Evolutionary conservation across 2,113 vertebrate genomes (phyloP), one percentile per base, ranked within the genome.

Genomic region (Pleuronectes platessa): DNA sequence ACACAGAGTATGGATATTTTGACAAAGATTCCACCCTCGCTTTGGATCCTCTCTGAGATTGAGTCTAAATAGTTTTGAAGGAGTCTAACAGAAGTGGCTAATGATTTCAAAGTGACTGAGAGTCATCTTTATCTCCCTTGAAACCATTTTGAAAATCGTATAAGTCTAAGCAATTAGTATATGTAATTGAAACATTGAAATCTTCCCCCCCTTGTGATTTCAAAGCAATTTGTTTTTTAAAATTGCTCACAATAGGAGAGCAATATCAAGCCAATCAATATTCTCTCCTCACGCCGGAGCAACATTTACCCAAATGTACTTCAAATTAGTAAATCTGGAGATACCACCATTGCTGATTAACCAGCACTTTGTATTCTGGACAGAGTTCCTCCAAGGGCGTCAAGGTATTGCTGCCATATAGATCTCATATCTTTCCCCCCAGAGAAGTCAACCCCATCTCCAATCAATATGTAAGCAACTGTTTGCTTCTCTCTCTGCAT

Each of bases 381-480:
- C 74, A 64, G 47, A 70, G 37, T 67, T 79, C 64, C 69, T 68
- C 23, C 63, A 72, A 82, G 21, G 58, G 74, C 77, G 61, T 79
- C 12, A 27, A 76, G 71, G 66, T 82, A 76, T 53, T 63, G 65
- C 74, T 69, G 73, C 69, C 61, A 65, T 81, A 82, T 68, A 70
- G 54, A 88, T 78, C 63, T 82, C 53, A 71, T 68, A 79, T 76
- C 31, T 72, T 68, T 58, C 45, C 67, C 63, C 66, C 63, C 14
- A 61, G 71, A 81, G 71, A 84, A 40, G 70, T 75, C 76, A 78
- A 67, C 42, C 37, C 61, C 35, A 70, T 82, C 64, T 81, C 65
- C 37, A 71, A 72, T 79, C 84, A 78, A 60, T 80, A 86, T 62
- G 54, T 70, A 80, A 81, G 79, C 67, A 60, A 76, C 79, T 86